Conservation (phyloP, 2,113 vertebrate genomes). For the Urocitellus parryii region DNA sequence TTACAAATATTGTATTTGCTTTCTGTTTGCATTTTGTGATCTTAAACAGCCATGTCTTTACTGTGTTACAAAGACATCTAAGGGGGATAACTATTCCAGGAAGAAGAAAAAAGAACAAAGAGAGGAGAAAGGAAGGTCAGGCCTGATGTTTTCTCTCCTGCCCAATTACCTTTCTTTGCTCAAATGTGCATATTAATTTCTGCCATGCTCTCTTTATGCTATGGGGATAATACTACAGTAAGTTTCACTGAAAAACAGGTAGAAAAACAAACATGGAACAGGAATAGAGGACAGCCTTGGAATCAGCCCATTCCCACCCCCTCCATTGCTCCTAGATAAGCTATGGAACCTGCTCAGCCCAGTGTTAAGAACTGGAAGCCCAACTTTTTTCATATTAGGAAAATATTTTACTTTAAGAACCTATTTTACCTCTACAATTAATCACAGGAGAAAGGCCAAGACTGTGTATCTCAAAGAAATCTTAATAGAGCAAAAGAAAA, state of each 20-base stretch:
- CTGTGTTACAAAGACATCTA: neutral
- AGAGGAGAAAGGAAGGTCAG: neutral
- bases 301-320: too few species aligned
- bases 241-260: neutral
- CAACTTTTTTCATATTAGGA: neutral
- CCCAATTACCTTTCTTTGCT: neutral
- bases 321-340: neutral
- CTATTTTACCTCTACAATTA: neutral
- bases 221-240: neutral
- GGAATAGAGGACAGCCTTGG: neutral
- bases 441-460: slow-evolving; percentile 33
- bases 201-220: neutral
- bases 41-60: neutral
- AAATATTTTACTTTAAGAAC: neutral
- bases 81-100: neutral
- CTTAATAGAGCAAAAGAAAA: neutral
- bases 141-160: neutral
- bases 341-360: neutral
- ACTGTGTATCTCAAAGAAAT: neutral
- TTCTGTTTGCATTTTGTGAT: neutral
- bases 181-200: neutral
- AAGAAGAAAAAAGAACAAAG: neutral
- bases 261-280: neutral
- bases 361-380: neutral
- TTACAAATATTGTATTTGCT: neutral